Evolutionary conservation across 2,797 vertebrate genomes (phyloP), one percentile per base, ranked within the genome.

Genomic region (Monodelphis domestica): DNA sequence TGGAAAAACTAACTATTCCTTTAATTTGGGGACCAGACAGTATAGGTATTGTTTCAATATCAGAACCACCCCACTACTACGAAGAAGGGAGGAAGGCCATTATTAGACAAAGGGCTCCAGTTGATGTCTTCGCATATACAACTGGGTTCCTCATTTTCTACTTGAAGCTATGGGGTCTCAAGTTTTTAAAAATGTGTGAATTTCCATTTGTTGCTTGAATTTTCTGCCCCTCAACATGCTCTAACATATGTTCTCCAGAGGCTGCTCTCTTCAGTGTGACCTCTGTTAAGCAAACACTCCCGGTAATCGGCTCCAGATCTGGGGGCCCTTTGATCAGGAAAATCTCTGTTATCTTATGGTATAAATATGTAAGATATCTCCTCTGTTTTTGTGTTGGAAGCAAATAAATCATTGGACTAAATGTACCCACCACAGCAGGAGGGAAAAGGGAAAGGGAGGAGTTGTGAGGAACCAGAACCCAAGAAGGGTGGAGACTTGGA

Each of bases 311-410:
- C 98, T 97, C 97, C 98, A 98, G 98, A 97, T 97, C 97, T 94
- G 89, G 95, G 93, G 88, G 3, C 91, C 30, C 98, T 98, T 98
- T 98, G 98, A 98, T 98, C 97, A 95, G 97, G 94, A 95, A 95
- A 95, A 94, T 95, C 97, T 98, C 94, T 51, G 95, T 97, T 97
- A 96, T 97, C 97, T 98, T 97, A 93, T 63, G 95, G 94, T 97
- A 97, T 98, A 98, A 98, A 98, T 97, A 98, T 98, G 98, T 96
- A 98, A 97, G 97, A 95, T 96, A 97, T 94, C 96, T 54, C 97
- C 94, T 97, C 97, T 98, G 97, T 97, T 97, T 96, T 95, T 55
- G 50, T 95, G 97, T 95, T 91, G 97, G 96, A 96, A 96, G 96
- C 96, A 97, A 96, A 98, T 97, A 97, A 97, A 98, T 97, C 98